Conservation (phyloP, 2,888 invertebrate species). For the Crematogaster levior region DNA sequence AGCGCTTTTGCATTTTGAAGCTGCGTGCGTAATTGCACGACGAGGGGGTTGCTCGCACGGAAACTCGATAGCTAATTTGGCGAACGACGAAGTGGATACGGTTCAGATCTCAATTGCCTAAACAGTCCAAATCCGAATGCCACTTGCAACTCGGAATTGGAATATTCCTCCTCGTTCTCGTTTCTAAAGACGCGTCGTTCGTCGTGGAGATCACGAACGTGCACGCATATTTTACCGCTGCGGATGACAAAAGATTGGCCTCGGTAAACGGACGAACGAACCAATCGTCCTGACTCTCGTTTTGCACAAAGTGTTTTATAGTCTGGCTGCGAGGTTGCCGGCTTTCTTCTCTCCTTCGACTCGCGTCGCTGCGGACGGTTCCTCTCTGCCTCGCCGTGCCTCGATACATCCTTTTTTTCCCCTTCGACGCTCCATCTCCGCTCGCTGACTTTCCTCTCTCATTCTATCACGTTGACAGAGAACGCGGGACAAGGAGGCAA, state of each 20-base stretch:
- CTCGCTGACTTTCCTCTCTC: constrained; percentile 48
- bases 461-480: constrained; percentile 41
- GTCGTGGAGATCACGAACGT: background rate
- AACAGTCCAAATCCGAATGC: background rate
- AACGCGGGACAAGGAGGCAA: constrained; percentile 30
- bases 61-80: background rate
- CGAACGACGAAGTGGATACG: background rate
- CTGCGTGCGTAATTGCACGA: background rate
- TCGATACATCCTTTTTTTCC: constrained; percentile 46
- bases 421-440: constrained; percentile 61
- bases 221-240: background rate
- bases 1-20: background rate
- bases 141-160: too few species aligned
- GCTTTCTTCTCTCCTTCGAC: constrained; percentile 70
- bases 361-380: constrained; percentile 56
- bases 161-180: background rate
- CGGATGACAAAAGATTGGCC: constrained; percentile 66
- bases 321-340: constrained; percentile 81
- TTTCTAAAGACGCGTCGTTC: background rate
- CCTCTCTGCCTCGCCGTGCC: constrained; percentile 30
- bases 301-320: constrained; percentile 80
- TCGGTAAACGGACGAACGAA: constrained; percentile 60
- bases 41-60: background rate
- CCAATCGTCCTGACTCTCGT: constrained; percentile 73
- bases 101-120: background rate